phyloP scores from a whole-genome alignment of 2,888 invertebrate genomes.

The Tinea trinotella region DNA sequence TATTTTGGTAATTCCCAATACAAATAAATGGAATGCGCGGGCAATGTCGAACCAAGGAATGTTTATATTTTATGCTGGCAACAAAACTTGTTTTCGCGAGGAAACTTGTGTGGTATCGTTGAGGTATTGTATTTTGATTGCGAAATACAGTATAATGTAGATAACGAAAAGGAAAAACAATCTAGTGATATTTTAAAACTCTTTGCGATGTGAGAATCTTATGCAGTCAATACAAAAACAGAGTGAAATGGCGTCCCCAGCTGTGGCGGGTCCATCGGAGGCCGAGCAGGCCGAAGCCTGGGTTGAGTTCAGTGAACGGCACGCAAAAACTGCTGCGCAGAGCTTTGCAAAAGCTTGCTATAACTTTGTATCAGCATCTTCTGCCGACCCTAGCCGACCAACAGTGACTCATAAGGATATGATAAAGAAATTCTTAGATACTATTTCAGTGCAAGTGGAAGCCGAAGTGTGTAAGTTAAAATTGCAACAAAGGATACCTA shows the following conservation, averaged over 20 bases:
- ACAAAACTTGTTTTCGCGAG: slow-evolving; percentile 64
- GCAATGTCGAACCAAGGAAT: background rate
- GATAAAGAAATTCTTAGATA: slow-evolving; percentile 86
- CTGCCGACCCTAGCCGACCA: slow-evolving; percentile 76
- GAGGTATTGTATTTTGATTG: slow-evolving; percentile 55
- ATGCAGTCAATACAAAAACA: background rate
- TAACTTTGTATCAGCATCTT: slow-evolving; percentile 80
- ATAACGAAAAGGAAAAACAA: background rate
- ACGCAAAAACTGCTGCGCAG: slow-evolving; percentile 86
- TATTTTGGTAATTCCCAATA: too few relatives aligned
- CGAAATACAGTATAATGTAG: slow-evolving; percentile 29
- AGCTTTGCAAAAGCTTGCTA: slow-evolving; percentile 92
- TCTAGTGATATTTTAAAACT: background rate
- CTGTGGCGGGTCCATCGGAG: slow-evolving; percentile 72
- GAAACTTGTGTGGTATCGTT: slow-evolving; percentile 56
- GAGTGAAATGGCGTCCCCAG: slow-evolving; percentile 27
- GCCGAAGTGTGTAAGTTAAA: slow-evolving; percentile 76
- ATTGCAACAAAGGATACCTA: slow-evolving; percentile 56
- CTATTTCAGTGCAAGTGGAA: slow-evolving; percentile 89
- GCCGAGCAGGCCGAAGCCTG: slow-evolving; percentile 78
- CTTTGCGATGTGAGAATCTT: background rate
- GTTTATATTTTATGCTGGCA: slow-evolving; percentile 34
- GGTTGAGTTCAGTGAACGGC: slow-evolving; percentile 90
- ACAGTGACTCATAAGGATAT: slow-evolving; percentile 84
- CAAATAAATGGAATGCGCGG: background rate